These are phyloP conservation scores for Temnothorax ravouxi DNA, from an alignment of 2,888 invertebrate genomes.

Conservation along the genomic window DNA sequence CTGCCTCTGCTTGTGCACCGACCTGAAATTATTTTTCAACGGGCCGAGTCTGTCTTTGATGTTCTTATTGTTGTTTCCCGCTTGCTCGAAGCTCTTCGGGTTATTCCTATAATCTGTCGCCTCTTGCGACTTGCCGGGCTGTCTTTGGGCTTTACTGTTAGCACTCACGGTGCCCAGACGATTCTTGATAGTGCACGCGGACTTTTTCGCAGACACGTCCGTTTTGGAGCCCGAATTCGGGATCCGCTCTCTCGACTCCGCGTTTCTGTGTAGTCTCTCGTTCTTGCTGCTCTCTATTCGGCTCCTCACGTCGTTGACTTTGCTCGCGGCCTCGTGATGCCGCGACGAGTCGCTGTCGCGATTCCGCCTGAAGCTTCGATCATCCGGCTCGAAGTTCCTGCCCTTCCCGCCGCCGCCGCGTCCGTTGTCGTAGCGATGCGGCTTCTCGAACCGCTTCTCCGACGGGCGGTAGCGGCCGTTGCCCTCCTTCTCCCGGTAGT, in stretches of 20 bases:
- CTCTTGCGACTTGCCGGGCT: slow-evolving; percentile 54
- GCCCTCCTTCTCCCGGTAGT: slow-evolving; percentile 69
- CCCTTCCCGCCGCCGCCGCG: slow-evolving; percentile 69
- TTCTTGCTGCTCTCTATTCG: slow-evolving; percentile 68
- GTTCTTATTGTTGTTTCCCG: slow-evolving; percentile 81
- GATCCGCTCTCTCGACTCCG: slow-evolving; percentile 63
- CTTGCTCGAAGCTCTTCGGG: slow-evolving; percentile 59
- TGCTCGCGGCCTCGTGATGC: slow-evolving; percentile 54
- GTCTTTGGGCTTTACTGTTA: slow-evolving; percentile 63
- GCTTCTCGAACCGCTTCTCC: slow-evolving; percentile 70
- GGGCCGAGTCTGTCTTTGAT: slow-evolving; percentile 80
- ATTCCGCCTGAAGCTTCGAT: slow-evolving; percentile 61
- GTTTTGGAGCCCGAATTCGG: slow-evolving; percentile 45
- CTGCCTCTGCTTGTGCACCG: slow-evolving; percentile 59
- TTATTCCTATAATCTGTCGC: slow-evolving; percentile 47
- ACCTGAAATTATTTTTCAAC: slow-evolving; percentile 69
- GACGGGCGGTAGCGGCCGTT: slow-evolving; percentile 65
- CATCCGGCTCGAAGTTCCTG: slow-evolving; percentile 62
- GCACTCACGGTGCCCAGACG: slow-evolving; percentile 76
- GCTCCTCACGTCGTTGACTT: slow-evolving; percentile 62
- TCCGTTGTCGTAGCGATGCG: slow-evolving; percentile 63
- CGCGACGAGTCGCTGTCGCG: slow-evolving; percentile 58
- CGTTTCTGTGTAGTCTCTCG: slow-evolving; percentile 65
- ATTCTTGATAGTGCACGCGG: slow-evolving; percentile 78
- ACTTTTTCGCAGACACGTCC: slow-evolving; percentile 56